A percentile compares a stretch with the other conserved stretches of the same genome.
These are phyloP conservation scores for Chaetoderma sp. DNA, from an alignment of 2,888 invertebrate genomes.

Conservation along the genomic window DNA sequence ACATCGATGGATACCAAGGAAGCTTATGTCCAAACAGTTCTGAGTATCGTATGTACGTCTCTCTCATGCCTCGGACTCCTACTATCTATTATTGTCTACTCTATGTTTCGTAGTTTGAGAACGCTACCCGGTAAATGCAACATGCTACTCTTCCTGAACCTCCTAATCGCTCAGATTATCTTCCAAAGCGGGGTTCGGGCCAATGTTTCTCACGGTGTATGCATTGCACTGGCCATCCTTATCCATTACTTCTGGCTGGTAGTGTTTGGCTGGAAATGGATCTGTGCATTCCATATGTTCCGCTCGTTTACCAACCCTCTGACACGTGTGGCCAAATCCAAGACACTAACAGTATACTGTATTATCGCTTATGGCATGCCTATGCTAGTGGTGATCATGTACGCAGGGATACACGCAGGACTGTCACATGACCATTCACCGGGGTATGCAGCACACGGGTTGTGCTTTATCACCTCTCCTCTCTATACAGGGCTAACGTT, in stretches of 20 bases:
- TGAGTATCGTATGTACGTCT: background rate
- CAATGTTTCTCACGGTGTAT: background rate
- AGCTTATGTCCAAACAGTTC: background rate
- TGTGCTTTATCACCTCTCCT: background rate
- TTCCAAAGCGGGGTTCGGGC: background rate
- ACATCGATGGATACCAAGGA: background rate
- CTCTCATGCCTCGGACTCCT: background rate
- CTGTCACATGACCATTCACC: too few relatives aligned
- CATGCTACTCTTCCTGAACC: background rate
- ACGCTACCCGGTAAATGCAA: constrained; percentile 1
- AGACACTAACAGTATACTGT: background rate
- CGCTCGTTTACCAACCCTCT: constrained; percentile 1
- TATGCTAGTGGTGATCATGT: too few relatives aligned
- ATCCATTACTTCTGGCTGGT: constrained; percentile 7
- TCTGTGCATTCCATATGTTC: constrained; percentile 5
- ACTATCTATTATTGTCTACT: background rate
- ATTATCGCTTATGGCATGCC: background rate
- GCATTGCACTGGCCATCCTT: background rate
- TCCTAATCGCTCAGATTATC: background rate
- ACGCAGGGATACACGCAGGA: too few relatives aligned
- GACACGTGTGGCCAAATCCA: background rate
- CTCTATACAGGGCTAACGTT: background rate
- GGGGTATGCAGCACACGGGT: too few relatives aligned
- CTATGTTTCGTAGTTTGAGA: background rate
- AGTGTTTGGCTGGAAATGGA: background rate